Percentiles rank a stretch among this genome's conserved stretches.
Conservation (phyloP, 2,888 invertebrate species). For the Orthosia incerta region DNA sequence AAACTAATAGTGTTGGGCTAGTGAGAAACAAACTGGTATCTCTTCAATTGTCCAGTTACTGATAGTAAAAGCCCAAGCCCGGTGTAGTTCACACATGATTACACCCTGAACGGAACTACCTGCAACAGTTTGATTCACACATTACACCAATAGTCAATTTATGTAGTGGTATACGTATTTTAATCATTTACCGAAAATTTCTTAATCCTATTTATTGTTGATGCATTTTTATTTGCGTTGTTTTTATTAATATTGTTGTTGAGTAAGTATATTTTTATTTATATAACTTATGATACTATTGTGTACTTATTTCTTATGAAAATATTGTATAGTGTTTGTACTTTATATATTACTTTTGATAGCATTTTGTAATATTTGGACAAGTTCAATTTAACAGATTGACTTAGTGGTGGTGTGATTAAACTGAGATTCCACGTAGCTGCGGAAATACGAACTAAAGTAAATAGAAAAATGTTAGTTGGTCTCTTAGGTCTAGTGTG, state of each 20-base stretch:
- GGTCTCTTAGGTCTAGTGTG: constrained; percentile 51
- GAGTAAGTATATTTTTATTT: constrained; percentile 67
- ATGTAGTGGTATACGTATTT: constrained; percentile 51
- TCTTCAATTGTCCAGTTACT: constrained; percentile 13
- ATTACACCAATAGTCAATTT: constrained; percentile 74
- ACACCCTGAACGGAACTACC: constrained; percentile 59
- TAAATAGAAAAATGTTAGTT: constrained; percentile 64
- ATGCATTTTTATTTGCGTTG: constrained; percentile 71
- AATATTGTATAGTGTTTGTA: constrained; percentile 68
- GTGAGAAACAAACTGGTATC: neutral
- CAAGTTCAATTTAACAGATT: constrained; percentile 65
- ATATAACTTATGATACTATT: constrained; percentile 55
- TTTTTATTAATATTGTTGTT: constrained; percentile 69
- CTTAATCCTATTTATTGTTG: constrained; percentile 70
- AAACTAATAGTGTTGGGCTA: constrained; percentile 2
- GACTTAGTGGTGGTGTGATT: constrained; percentile 83
- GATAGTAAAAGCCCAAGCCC: neutral
- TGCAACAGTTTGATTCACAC: constrained; percentile 76
- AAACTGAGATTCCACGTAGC: constrained; percentile 74
- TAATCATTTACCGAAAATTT: constrained; percentile 34
- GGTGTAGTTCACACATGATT: constrained; percentile 28
- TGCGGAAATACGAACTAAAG: constrained; percentile 68
- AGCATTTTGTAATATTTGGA: constrained; percentile 51
- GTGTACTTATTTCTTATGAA: constrained; percentile 80
- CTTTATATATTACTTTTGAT: constrained; percentile 53